phyloP scores from a whole-genome alignment of 2,113 vertebrate genomes.

The Sisor rabdophorus region DNA sequence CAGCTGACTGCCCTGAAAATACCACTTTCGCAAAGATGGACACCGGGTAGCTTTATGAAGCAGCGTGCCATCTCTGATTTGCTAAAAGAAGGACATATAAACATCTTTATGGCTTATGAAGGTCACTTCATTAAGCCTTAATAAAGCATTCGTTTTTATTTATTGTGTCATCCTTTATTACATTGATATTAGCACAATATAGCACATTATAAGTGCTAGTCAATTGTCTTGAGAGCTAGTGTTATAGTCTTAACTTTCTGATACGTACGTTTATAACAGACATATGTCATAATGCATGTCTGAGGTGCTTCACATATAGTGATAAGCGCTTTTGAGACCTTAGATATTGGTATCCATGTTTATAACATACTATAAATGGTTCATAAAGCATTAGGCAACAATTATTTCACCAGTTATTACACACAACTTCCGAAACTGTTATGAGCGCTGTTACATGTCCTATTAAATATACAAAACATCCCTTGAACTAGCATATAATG shows the following conservation, averaged over 20 bases:
- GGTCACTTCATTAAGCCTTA: neutral
- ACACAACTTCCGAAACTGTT: too few relatives aligned
- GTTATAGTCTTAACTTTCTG: too few relatives aligned
- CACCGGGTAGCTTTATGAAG: neutral
- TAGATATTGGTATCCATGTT: neutral
- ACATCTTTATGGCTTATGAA: neutral
- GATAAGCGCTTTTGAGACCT: neutral
- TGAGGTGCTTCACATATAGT: neutral
- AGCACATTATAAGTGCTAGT: too few relatives aligned
- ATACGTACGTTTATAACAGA: too few relatives aligned
- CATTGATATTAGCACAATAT: too few relatives aligned
- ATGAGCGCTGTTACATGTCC: neutral
- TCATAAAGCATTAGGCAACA: neutral
- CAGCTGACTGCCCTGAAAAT: conserved; percentile 28
- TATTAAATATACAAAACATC: neutral
- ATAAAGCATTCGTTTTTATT: neutral
- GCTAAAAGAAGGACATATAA: neutral
- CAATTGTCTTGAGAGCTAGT: too few relatives aligned
- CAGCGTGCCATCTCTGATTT: neutral
- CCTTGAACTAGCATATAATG: too few relatives aligned
- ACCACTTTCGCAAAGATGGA: neutral
- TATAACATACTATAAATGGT: neutral
- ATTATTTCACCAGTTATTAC: too few relatives aligned
- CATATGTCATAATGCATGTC: neutral
- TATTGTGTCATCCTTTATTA: neutral